Evolutionary conservation across 2,888 invertebrate genomes (phyloP).

Genomic region (Trachelus iudaicus): DNA sequence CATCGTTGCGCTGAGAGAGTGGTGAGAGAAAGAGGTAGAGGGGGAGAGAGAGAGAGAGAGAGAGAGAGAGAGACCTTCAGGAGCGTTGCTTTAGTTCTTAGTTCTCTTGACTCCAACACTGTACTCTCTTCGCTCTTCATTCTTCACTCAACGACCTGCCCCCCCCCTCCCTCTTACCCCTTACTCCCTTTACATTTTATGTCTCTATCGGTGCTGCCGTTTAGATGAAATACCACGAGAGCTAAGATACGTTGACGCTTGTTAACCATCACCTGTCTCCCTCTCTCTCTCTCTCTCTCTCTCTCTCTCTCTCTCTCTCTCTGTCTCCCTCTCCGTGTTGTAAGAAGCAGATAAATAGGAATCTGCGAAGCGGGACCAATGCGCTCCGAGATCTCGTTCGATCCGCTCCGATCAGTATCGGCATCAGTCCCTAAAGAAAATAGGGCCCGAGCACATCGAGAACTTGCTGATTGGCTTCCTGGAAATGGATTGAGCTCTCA

Average conservation of each 20-base stretch:
- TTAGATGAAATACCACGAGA: slow-evolving; percentile 42
- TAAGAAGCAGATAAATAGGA: neutral
- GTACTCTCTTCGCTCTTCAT: slow-evolving; percentile 29
- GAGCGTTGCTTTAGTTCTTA: slow-evolving; percentile 8
- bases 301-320: neutral
- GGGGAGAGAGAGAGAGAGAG: too few species aligned
- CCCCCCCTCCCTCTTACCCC: neutral
- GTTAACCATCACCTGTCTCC: neutral
- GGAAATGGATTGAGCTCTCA: neutral
- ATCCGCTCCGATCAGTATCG: neutral
- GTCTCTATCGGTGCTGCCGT: slow-evolving; percentile 51
- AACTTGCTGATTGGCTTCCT: neutral
- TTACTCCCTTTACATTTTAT: slow-evolving; percentile 55
- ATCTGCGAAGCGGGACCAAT: neutral
- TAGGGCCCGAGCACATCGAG: neutral
- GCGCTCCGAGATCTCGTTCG: neutral
- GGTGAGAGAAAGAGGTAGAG: slow-evolving; percentile 18
- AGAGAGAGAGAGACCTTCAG: neutral
- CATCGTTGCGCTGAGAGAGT: slow-evolving; percentile 47
- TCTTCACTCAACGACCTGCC: neutral
- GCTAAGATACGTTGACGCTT: neutral
- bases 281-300: too few species aligned
- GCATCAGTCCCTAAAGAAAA: neutral
- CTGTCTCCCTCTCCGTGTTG: too few species aligned
- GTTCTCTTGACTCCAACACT: slow-evolving; percentile 27